These are phyloP conservation scores for Turdus rufiventris DNA, from an alignment of 2,113 vertebrate genomes.

Conservation along the genomic window DNA sequence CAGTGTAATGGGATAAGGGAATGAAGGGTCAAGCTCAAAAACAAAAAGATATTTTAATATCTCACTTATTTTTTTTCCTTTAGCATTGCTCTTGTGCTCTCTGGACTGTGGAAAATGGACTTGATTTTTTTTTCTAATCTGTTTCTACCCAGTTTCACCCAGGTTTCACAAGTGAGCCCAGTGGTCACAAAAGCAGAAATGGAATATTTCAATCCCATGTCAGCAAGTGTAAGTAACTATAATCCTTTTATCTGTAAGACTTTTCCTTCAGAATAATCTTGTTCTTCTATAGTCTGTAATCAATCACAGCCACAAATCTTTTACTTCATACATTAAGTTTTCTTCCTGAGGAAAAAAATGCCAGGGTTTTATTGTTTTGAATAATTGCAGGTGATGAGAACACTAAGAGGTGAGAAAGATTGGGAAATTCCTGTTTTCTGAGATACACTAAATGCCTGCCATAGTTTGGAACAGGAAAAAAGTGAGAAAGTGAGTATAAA, in stretches of 20 bases:
- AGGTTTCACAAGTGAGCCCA: not conserved
- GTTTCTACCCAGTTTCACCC: not conserved
- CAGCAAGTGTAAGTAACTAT: slow-evolving; percentile 16
- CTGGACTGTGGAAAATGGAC: not conserved
- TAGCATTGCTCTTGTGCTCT: not conserved
- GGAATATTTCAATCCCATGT: slow-evolving; percentile 11
- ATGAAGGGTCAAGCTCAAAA: not conserved
- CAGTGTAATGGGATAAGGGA: not conserved
- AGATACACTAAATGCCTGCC: not conserved
- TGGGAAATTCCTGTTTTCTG: slow-evolving; percentile 25
- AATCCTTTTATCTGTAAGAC: slow-evolving; percentile 31
- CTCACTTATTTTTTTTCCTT: not conserved
- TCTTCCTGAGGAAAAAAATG: not conserved
- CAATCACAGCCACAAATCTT: not conserved
- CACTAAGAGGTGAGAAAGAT: not conserved
- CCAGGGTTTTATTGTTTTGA: not conserved
- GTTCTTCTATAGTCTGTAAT: not conserved
- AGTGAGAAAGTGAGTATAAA: not conserved
- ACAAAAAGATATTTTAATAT: not conserved
- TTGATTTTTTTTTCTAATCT: not conserved
- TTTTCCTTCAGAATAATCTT: slow-evolving; percentile 27
- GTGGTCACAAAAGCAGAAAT: not conserved
- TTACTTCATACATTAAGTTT: not conserved
- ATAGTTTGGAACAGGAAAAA: slow-evolving; percentile 13
- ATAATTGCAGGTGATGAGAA: slow-evolving; percentile 18